Percentiles rank a stretch among this genome's conserved stretches.
These are phyloP conservation scores for Calliopum simillimum DNA, from an alignment of 2,888 invertebrate genomes.

Conservation along the genomic window DNA sequence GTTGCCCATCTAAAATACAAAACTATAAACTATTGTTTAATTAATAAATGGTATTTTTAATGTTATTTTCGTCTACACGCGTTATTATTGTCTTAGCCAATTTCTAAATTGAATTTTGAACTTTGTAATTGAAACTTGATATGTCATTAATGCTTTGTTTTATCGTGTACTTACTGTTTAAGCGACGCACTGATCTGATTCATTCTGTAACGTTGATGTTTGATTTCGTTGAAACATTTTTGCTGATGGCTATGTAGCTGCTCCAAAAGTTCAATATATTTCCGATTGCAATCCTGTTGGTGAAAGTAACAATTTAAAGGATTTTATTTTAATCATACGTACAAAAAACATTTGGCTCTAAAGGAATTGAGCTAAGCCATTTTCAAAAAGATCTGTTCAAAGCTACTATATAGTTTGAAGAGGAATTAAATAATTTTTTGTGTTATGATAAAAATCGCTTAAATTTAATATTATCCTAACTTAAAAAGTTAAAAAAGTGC, in stretches of 20 bases:
- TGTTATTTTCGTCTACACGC: not conserved
- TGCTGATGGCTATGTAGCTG: slow-evolving; percentile 86
- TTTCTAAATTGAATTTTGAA: slow-evolving; percentile 22
- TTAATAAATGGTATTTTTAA: too few relatives aligned
- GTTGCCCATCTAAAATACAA: too few relatives aligned
- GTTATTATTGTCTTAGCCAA: not conserved
- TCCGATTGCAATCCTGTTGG: slow-evolving; percentile 73
- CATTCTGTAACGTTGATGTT: slow-evolving; percentile 92
- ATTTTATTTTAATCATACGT: not conserved
- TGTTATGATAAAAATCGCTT: too few relatives aligned
- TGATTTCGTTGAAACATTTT: slow-evolving; percentile 88
- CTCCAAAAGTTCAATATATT: slow-evolving; percentile 86
- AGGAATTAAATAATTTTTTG: too few relatives aligned
- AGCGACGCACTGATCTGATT: slow-evolving; percentile 82
- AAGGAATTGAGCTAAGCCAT: too few relatives aligned
- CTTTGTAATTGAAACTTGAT: slow-evolving; percentile 5
- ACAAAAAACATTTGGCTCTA: too few relatives aligned
- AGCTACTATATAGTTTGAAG: too few relatives aligned
- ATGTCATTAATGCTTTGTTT: not conserved
- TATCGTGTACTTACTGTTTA: slow-evolving; percentile 78
- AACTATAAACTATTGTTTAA: too few relatives aligned
- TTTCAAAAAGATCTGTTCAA: too few relatives aligned
- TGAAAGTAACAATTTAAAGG: slow-evolving; percentile 18
- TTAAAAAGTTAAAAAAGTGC: too few relatives aligned
- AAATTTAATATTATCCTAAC: too few relatives aligned